Base-by-base conservation (phyloP, 2,797 vertebrate species). In the Lagorchestes hirsutus region DNA sequence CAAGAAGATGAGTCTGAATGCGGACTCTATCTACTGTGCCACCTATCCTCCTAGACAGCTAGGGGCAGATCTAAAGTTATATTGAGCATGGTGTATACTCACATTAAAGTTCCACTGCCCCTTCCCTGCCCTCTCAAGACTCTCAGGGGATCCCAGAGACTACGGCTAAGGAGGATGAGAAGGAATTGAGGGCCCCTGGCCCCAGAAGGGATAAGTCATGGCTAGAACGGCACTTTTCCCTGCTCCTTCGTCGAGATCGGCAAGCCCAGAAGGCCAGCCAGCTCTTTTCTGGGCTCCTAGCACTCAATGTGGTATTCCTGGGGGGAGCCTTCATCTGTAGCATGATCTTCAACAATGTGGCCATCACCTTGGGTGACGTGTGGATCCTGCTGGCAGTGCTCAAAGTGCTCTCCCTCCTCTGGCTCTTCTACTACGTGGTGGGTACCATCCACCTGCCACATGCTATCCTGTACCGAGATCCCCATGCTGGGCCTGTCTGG, bases 261-360 rank as follows among this genome's bases (percentile, higher is more conserved):
- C 99, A 99, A 96, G 99, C 98, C 0, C 99, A 99, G 97, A 99
- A 98, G 27, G 98, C 99, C 0, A 98, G 98, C 3, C 99, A 98
- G 50, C 99, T 99, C 93, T 98, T 99, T 97, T 99, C 99, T 0
- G 99, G 99, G n/a, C 98, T 99, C 58, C 97, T 99, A 97, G 99
- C 99, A 92, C 97, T 99, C 97, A 99, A 99, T 0, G 94, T 99
- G 98, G 98, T 99, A 92, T 99, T 99, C 62, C 98, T 99, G 96
- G 99, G 99, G 1, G 98, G 99, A 0, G 99, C 99, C 34, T 98
- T 99, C 98, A 96, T 99, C 97, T 98, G 98, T 8, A 99, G 99
- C 0, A 98, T 99, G 97, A 98, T 99, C 5, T 98, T 99, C 94
- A 99, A 99, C 98, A 97, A 98, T 0, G 93, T 97, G n/a, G 98